phyloP scores from a whole-genome alignment of 2,797 vertebrate species.

The Hippopotamyrus pictus region DNA sequence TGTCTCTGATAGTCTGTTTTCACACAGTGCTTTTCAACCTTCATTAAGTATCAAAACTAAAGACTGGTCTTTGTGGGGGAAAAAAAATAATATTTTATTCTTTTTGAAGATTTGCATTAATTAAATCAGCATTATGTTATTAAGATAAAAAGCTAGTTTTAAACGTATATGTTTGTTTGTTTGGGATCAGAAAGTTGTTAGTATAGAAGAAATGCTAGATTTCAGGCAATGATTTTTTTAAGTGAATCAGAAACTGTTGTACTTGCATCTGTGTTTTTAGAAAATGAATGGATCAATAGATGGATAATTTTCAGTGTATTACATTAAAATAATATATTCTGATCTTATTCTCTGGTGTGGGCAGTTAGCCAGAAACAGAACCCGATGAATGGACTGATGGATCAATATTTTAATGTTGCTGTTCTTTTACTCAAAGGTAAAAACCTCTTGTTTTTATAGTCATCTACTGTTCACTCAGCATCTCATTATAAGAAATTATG shows the following conservation, averaged over 20 bases:
- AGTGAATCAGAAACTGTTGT: not conserved
- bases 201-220: not conserved
- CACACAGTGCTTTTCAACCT: not conserved
- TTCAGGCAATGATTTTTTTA: not conserved
- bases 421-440: not conserved
- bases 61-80: not conserved
- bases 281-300: not conserved
- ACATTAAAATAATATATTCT: not conserved
- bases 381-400: not conserved
- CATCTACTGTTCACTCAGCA: not conserved
- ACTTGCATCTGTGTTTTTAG: not conserved
- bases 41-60: not conserved
- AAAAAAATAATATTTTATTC: not conserved
- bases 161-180: not conserved
- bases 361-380: not conserved
- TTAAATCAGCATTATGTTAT: not conserved
- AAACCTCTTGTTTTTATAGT: not conserved
- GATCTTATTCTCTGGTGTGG: not conserved
- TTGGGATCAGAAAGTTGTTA: not conserved
- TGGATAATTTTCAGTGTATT: not conserved
- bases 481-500: not conserved
- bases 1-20: not conserved
- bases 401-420: not conserved
- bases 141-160: not conserved
- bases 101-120: not conserved